These are phyloP conservation scores for Ficedula albicollis DNA, from an alignment of 2,797 vertebrate species.

Conservation along the genomic window DNA sequence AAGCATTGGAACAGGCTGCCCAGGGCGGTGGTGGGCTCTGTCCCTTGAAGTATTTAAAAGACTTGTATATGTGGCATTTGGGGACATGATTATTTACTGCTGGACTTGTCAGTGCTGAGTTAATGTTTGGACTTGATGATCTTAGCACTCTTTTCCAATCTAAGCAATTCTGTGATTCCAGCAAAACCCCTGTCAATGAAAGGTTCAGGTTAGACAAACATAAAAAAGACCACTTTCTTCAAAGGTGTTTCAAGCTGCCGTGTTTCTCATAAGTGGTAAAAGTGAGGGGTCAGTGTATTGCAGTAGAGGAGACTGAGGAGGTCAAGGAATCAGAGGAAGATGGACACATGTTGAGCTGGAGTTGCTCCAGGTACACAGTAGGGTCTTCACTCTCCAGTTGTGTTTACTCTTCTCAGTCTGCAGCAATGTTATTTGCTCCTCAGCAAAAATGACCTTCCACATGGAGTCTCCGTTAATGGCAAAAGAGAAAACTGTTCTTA, in stretches of 20 bases:
- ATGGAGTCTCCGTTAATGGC: not conserved
- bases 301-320: not conserved
- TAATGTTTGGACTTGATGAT: not conserved
- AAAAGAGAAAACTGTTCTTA: not conserved
- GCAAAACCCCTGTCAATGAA: not conserved
- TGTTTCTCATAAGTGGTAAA: not conserved
- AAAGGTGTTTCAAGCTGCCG: not conserved
- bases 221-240: not conserved
- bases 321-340: not conserved
- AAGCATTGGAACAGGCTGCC: not conserved
- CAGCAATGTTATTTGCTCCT: not conserved
- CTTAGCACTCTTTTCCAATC: not conserved
- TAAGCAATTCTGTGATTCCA: not conserved
- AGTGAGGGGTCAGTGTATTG: not conserved
- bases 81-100: not conserved
- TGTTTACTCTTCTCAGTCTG: not conserved
- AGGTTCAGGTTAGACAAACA: not conserved
- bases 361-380: not conserved
- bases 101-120: not conserved
- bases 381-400: not conserved
- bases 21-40: not conserved
- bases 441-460: not conserved
- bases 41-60: not conserved
- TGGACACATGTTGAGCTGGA: not conserved
- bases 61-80: not conserved